Conservation (phyloP, 64 coral and sea anemone genomes). For the Porites australiensis region DNA sequence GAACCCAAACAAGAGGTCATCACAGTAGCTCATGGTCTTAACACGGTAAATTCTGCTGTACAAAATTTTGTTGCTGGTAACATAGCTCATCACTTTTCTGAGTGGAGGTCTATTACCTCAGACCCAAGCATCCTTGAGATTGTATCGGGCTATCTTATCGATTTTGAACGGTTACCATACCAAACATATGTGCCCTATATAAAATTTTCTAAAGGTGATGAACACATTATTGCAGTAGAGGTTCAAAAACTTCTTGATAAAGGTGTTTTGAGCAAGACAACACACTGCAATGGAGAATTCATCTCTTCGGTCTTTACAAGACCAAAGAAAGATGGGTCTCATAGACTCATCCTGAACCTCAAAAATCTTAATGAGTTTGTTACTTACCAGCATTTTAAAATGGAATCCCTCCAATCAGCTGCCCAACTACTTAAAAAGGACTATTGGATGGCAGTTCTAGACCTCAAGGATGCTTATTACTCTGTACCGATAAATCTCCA, state of each 20-base stretch:
- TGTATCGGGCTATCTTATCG: constrained; percentile 32
- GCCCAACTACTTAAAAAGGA: constrained; percentile 6
- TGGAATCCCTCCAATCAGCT: constrained; percentile 19
- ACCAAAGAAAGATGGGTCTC: constrained; percentile 20
- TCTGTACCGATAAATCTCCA: no score
- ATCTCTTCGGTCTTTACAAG: constrained; percentile 18
- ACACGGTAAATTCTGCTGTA: no score
- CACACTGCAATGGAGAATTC: constrained; percentile 14
- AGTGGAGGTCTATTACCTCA: constrained; percentile 37
- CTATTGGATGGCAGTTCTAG: constrained; percentile 44
- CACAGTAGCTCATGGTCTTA: no score
- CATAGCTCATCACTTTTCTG: neutral
- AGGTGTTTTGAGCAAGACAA: constrained; percentile 3
- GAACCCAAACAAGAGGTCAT: no score
- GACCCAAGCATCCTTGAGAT: constrained; percentile 59
- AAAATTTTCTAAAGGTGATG: no score
- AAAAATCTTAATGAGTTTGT: no score
- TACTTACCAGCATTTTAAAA: no score
- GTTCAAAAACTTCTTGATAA: constrained; percentile 28
- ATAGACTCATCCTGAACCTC: no score
- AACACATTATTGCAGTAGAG: constrained; percentile 16
- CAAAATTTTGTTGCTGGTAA: constrained; percentile 15
- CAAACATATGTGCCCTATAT: constrained; percentile 16
- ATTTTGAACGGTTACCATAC: neutral
- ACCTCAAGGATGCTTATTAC: no score